phyloP scores from a whole-genome alignment of 2,888 invertebrate species.

The Drosophila eohydei region DNA sequence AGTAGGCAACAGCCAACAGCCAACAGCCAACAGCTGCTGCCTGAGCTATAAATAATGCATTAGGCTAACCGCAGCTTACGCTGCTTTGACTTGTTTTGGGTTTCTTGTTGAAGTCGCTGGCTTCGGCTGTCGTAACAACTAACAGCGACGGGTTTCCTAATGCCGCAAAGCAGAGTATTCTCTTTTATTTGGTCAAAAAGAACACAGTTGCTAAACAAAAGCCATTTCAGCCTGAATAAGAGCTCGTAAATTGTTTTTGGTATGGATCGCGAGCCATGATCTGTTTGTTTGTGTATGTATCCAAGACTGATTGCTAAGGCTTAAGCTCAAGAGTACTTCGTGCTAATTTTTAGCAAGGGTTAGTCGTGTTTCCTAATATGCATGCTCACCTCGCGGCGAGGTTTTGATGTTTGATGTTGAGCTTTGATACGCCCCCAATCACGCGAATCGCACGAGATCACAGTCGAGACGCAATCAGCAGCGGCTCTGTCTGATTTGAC shows the following conservation, averaged over 20 bases:
- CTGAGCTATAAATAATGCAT: constrained; percentile 65
- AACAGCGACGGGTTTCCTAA: constrained; percentile 56
- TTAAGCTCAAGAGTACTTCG: constrained; percentile 6
- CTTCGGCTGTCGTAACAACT: constrained; percentile 53
- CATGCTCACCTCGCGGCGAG: constrained; percentile 21
- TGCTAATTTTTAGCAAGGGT: constrained; percentile 27
- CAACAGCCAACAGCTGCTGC: constrained; percentile 31
- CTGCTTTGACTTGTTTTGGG: constrained; percentile 43
- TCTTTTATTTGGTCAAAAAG: constrained; percentile 30
- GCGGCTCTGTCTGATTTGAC: constrained; percentile 37
- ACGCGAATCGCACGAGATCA: constrained; percentile 23
- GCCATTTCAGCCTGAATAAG: not conserved
- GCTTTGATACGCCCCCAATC: constrained; percentile 23
- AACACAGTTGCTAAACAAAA: constrained; percentile 24
- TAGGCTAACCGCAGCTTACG: constrained; percentile 59
- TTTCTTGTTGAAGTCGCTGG: constrained; percentile 18
- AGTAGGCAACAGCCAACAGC: not conserved
- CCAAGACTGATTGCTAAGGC: not conserved
- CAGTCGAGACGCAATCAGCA: constrained; percentile 22
- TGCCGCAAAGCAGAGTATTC: constrained; percentile 43
- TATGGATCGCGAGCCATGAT: constrained; percentile 5
- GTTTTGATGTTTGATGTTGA: constrained; percentile 11
- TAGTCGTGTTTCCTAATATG: constrained; percentile 13
- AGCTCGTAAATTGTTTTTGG: constrained; percentile 2
- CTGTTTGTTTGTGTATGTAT: not conserved